A percentile compares a stretch with the other conserved stretches of the same genome.
phyloP scores from a whole-genome alignment of 1,140 invertebrate species.

The Bombyx mandarina region DNA sequence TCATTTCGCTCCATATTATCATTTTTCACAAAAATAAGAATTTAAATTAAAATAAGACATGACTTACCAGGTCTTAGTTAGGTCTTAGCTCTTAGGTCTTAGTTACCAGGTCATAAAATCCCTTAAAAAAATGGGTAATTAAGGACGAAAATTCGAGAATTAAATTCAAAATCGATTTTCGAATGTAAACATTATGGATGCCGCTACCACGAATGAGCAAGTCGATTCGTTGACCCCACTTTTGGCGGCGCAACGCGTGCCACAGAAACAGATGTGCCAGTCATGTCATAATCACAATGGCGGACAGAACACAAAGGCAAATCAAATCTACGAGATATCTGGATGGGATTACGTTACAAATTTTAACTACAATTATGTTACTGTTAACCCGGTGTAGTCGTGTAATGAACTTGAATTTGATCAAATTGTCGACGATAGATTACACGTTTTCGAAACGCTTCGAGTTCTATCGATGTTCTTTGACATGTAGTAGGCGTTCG shows the following conservation, averaged over 20 bases:
- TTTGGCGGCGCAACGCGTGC: slow-evolving; percentile 27
- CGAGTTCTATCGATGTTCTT: background rate
- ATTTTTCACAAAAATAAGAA: too few species aligned
- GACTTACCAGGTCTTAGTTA: too few species aligned
- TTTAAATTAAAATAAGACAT: too few species aligned
- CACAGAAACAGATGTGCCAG: slow-evolving; percentile 41
- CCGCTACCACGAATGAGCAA: slow-evolving; percentile 4
- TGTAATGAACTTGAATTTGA: slow-evolving; percentile 52
- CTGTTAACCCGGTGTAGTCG: slow-evolving; percentile 35
- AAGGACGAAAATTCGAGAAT: too few species aligned
- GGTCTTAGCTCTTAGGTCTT: too few species aligned
- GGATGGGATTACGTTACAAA: slow-evolving; percentile 55
- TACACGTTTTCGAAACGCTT: slow-evolving; percentile 10
- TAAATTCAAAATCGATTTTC: too few species aligned
- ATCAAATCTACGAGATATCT: slow-evolving; percentile 57
- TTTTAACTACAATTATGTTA: slow-evolving; percentile 58
- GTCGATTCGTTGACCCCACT: slow-evolving; percentile 35
- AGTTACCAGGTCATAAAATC: too few species aligned
- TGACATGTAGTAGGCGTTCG: too few species aligned
- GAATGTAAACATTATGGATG: background rate
- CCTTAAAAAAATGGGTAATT: too few species aligned
- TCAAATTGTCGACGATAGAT: slow-evolving; percentile 24
- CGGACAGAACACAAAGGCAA: slow-evolving; percentile 48
- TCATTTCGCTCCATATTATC: too few species aligned
- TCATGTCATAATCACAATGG: slow-evolving; percentile 56